Evolutionary conservation across 1,140 invertebrate species (phyloP).

Genomic region (Coptotermes formosanus): DNA sequence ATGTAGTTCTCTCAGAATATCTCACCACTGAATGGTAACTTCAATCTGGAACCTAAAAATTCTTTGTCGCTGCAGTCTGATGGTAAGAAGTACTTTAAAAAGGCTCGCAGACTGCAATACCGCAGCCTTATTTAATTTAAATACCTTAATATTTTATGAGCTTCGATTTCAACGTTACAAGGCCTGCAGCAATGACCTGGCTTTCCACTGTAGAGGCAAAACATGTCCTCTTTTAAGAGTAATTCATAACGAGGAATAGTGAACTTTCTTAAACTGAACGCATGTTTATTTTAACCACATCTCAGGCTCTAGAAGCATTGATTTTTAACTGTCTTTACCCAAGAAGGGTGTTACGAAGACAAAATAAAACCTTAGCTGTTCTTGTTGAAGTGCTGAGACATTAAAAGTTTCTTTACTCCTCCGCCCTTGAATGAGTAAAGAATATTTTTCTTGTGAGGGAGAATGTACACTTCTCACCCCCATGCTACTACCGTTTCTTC

Average conservation of each 20-base stretch:
- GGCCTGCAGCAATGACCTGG: not conserved
- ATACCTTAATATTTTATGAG: not conserved
- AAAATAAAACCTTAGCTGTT: not conserved
- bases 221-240: not conserved
- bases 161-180: not conserved
- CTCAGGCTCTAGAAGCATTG: not conserved
- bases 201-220: not conserved
- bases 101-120: not conserved
- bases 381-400: not conserved
- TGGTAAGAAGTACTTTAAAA: too few species aligned
- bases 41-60: too few species aligned
- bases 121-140: not conserved
- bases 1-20: too few species aligned
- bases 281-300: not conserved
- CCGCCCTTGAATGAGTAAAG: not conserved
- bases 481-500: not conserved
- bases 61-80: too few species aligned
- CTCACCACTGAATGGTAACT: too few species aligned
- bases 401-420: not conserved
- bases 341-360: not conserved
- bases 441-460: conserved; percentile 13
- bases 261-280: not conserved
- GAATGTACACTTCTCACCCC: conserved; percentile 13
- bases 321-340: not conserved
- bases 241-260: not conserved